These are phyloP conservation scores for Catostomus latipinnis DNA, from an alignment of 2,797 vertebrate genomes.

Conservation along the genomic window DNA sequence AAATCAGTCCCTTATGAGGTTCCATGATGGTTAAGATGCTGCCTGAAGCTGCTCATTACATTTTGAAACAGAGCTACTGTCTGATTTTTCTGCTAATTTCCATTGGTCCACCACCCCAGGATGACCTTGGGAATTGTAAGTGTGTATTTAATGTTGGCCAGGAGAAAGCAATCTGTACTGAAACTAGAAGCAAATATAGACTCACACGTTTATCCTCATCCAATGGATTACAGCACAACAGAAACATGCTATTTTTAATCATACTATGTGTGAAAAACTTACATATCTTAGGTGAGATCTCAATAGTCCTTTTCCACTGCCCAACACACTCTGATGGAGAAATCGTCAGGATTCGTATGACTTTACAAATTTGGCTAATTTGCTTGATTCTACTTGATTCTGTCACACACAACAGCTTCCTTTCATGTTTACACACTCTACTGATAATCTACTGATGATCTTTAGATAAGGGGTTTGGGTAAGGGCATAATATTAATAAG, in stretches of 20 bases:
- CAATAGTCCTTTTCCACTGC: constrained; percentile 10
- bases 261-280: neutral
- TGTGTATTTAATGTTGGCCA: neutral
- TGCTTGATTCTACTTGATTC: too few species aligned
- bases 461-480: too few species aligned
- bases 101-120: neutral
- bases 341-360: too few species aligned
- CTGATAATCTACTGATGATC: too few species aligned
- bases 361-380: too few species aligned
- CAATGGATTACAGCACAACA: neutral
- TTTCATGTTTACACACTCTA: too few species aligned
- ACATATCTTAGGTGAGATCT: constrained; percentile 5
- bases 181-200: neutral
- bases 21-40: too few species aligned
- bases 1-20: too few species aligned
- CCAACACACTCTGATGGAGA: too few species aligned
- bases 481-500: too few species aligned
- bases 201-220: neutral
- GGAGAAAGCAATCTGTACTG: neutral
- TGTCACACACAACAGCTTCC: too few species aligned
- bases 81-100: neutral
- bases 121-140: neutral
- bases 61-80: neutral
- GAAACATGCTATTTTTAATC: neutral
- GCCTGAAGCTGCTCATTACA: too few species aligned